Percentiles rank a stretch among this genome's conserved stretches.
Conservation (phyloP, 2,888 invertebrate species). For the Acanthococcus lagerstroemiae region DNA sequence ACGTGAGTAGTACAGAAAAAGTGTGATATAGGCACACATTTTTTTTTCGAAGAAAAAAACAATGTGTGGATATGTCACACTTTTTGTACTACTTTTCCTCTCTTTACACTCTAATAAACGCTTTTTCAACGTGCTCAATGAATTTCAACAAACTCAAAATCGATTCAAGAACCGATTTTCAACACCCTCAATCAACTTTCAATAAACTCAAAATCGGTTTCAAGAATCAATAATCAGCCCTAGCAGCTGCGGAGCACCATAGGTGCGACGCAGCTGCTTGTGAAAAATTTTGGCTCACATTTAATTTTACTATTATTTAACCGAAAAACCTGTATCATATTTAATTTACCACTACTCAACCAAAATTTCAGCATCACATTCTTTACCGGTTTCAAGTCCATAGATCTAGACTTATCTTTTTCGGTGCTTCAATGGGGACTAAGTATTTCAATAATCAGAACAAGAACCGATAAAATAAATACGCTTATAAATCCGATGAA, state of each 20-base stretch:
- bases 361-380: background rate
- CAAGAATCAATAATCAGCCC: too few relatives aligned
- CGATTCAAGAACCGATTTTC: background rate
- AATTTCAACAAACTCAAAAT: background rate
- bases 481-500: too few relatives aligned
- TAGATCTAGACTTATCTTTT: background rate
- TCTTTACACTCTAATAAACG: slow-evolving; percentile 1
- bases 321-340: too few relatives aligned
- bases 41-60: background rate
- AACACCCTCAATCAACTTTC: background rate
- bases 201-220: background rate
- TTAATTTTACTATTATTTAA: too few relatives aligned
- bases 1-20: background rate
- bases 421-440: background rate
- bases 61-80: background rate
- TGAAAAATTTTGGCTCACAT: background rate
- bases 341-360: background rate
- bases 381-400: background rate
- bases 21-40: background rate
- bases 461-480: too few relatives aligned
- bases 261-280: slow-evolving; percentile 2
- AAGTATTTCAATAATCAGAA: too few relatives aligned
- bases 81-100: background rate
- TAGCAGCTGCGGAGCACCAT: background rate
- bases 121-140: background rate